These are phyloP conservation scores for Xanthia togata DNA, from an alignment of 2,888 invertebrate genomes.

Conservation along the genomic window DNA sequence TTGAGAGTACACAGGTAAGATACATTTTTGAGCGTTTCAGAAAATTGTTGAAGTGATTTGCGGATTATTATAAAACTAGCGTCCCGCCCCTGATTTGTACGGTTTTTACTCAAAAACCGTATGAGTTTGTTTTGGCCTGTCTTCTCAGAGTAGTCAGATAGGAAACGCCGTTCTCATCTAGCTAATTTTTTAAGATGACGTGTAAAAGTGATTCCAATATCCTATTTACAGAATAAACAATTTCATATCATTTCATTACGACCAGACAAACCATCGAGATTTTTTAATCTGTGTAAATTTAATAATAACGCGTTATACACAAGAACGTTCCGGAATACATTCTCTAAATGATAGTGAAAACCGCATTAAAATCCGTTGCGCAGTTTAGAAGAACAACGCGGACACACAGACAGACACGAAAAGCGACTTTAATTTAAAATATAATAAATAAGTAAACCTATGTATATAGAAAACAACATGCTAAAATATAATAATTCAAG, in stretches of 20 bases:
- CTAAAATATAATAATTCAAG: background rate
- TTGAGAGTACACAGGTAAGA: background rate
- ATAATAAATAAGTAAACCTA: background rate
- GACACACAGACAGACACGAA: no score
- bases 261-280: background rate
- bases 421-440: background rate
- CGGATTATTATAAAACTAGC: background rate
- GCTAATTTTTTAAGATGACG: no score
- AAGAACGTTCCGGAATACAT: background rate
- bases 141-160: no score
- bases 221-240: no score
- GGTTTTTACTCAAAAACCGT: no score
- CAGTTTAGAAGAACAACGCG: background rate
- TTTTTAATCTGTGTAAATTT: background rate
- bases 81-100: background rate
- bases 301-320: background rate
- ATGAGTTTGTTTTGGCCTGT: no score
- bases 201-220: no score
- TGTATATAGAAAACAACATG: background rate
- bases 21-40: no score
- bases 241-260: no score
- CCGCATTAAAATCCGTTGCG: background rate
- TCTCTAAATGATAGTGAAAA: background rate
- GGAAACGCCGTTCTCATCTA: no score
- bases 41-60: background rate